Conservation (phyloP, 2,797 vertebrate genomes). For the Iguana delicatissima region DNA sequence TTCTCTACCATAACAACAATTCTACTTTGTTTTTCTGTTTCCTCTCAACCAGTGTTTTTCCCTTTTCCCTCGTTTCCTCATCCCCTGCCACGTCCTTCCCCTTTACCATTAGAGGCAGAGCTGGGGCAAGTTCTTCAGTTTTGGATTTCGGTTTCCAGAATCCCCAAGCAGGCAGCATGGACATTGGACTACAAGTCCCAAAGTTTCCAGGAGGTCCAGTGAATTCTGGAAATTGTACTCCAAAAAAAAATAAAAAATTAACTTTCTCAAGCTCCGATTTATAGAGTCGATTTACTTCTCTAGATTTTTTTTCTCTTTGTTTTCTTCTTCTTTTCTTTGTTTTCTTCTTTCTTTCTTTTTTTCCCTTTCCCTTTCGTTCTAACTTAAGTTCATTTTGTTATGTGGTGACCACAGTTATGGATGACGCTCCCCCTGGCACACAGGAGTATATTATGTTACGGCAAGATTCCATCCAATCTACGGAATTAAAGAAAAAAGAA, state of each 20-base stretch:
- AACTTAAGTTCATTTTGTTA: conserved; percentile 99
- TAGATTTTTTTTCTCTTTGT: conserved; percentile 72
- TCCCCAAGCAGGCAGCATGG: not conserved
- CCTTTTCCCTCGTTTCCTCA: conserved; percentile 48
- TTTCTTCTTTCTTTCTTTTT: conserved; percentile 83
- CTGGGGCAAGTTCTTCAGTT: not conserved
- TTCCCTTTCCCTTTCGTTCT: conserved; percentile 83
- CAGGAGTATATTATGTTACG: conserved; percentile 99
- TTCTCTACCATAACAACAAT: conserved; percentile 11
- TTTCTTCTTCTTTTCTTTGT: conserved; percentile 69
- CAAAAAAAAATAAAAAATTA: not conserved
- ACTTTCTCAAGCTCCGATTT: not conserved
- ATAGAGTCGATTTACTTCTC: conserved; percentile 75
- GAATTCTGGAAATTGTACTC: not conserved
- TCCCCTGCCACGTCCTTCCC: conserved; percentile 35
- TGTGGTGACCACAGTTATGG: conserved; percentile 98
- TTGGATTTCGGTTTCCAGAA: not conserved
- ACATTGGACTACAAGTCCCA: not conserved
- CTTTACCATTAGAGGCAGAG: conserved; percentile 33
- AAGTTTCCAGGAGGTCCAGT: no score
- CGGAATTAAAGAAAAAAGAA: conserved; percentile 99
- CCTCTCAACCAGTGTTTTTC: conserved; percentile 44
- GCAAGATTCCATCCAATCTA: conserved; percentile 99
- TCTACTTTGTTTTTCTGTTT: conserved; percentile 42
- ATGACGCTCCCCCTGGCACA: conserved; percentile 98